Evolutionary conservation across 2,888 invertebrate genomes (phyloP).

Genomic region (Thecophora atra): DNA sequence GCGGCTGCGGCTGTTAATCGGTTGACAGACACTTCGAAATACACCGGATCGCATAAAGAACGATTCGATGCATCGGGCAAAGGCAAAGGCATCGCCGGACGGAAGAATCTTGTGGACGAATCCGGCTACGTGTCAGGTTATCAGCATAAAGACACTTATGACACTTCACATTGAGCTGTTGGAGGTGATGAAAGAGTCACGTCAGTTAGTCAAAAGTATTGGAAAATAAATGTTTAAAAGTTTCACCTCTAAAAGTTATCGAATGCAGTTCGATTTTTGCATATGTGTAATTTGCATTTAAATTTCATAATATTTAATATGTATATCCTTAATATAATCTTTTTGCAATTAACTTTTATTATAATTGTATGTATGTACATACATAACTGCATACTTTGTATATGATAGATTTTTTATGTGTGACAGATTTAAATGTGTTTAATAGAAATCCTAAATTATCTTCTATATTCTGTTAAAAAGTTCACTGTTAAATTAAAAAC

Average conservation of each 20-base stretch:
- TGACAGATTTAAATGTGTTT: slow-evolving; percentile 52
- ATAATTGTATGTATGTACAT: too few relatives aligned
- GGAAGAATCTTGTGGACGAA: slow-evolving; percentile 78
- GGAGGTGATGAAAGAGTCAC: too few relatives aligned
- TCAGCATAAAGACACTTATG: slow-evolving; percentile 82
- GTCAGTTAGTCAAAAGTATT: background rate
- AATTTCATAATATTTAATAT: too few relatives aligned
- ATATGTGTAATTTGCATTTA: too few relatives aligned
- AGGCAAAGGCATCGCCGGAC: slow-evolving; percentile 85
- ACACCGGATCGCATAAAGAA: slow-evolving; percentile 88
- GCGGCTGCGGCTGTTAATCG: slow-evolving; percentile 70
- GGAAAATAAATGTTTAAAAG: too few relatives aligned
- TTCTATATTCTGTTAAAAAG: background rate
- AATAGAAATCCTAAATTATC: slow-evolving; percentile 19
- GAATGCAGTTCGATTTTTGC: too few relatives aligned
- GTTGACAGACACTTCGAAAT: slow-evolving; percentile 85
- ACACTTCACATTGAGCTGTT: slow-evolving; percentile 69
- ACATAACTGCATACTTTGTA: background rate
- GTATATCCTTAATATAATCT: background rate
- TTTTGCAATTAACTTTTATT: background rate
- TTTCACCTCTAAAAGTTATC: too few relatives aligned
- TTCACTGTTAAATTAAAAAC: background rate
- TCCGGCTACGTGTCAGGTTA: slow-evolving; percentile 87
- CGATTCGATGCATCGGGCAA: slow-evolving; percentile 86
- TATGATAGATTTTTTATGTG: slow-evolving; percentile 46